Base-by-base conservation (phyloP, 2,888 invertebrate species). In the Idaea dimidiata region DNA sequence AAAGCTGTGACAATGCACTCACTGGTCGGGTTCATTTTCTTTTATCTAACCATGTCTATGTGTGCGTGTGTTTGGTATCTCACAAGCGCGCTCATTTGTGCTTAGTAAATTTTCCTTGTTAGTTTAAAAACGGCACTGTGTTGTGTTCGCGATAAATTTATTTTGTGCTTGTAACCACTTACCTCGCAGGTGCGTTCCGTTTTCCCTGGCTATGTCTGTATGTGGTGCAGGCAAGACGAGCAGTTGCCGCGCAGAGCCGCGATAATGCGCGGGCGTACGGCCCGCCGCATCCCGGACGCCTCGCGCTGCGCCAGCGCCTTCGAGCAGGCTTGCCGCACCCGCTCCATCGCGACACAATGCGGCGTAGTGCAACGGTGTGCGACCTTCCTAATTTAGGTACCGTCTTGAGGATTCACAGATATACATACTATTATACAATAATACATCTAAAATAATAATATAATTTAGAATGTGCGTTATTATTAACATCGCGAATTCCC, bases 351-450 rank as follows among this genome's bases (percentile, higher is more conserved):
- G 96, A 63, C 95, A 92, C 61, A 95, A 94, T 0, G 96, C 96
- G 2, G 97, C 95, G 89, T 97, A 98, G 91, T 98, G 98, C 74
- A 98, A 87, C 0, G 98, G 96, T 0, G 97, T 97, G 63, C 93
- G 89, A 59, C 93, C 92, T 73, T 86, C 89, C 89, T 91, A 55
- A 55, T 53, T 33, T 7, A 10, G 14, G 16, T 43, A 43, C 43
- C 2, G 5, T 10, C 54, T 18, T 8, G 43, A 43, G 10, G 43
- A 43, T 43, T 43, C 43, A 43, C 43, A 43, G 2, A 8, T 43
- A 43, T 3, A 43, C 43, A 10, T n/a, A n/a, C n/a, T 10, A 43
- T 7, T 43, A 43, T 3, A 43, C 14, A 43, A 16, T 62, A 4
- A 17, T 16, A 58, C n/a, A n/a, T n/a, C n/a, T n/a, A n/a, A n/a